phyloP scores from a whole-genome alignment of 92 coral and sea anemone species.

The Porites cylindrica region DNA sequence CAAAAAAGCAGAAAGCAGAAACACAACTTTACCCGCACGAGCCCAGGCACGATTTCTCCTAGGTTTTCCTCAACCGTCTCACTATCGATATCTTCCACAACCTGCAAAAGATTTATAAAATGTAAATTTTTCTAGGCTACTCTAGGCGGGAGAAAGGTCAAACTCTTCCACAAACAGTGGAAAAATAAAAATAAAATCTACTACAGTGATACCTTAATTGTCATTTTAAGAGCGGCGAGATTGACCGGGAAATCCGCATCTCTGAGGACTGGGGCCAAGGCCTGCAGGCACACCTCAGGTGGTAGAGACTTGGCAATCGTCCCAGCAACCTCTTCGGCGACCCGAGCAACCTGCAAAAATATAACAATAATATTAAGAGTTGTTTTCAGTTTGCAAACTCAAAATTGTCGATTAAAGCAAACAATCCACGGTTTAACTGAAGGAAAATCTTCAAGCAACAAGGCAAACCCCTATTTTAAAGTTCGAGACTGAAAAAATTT shows the following conservation, averaged over 20 bases:
- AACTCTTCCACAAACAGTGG: no score
- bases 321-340: conserved; percentile 97
- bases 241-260: conserved; percentile 95
- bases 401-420: neutral
- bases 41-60: conserved; percentile 86
- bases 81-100: conserved; percentile 93
- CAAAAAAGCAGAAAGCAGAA: neutral
- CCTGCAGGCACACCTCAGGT: conserved; percentile 91
- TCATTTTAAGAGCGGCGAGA: conserved; percentile 92
- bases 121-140: no score
- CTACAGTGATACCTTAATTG: conserved; percentile 81
- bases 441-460: neutral
- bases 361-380: no score
- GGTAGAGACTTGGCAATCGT: conserved; percentile 89
- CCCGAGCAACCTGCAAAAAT: conserved; percentile 87
- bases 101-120: conserved; percentile 51
- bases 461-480: no score
- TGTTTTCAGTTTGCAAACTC: no score
- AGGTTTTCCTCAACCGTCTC: conserved; percentile 90
- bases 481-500: no score
- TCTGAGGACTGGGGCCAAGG: conserved; percentile 86
- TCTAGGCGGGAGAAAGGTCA: no score
- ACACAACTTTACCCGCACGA: conserved; percentile 76
- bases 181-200: neutral
- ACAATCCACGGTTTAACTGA: neutral